A percentile compares a stretch with the other conserved stretches of the same genome.
phyloP scores from a whole-genome alignment of 2,113 vertebrate genomes.

The Phylloscopus trochilus region DNA sequence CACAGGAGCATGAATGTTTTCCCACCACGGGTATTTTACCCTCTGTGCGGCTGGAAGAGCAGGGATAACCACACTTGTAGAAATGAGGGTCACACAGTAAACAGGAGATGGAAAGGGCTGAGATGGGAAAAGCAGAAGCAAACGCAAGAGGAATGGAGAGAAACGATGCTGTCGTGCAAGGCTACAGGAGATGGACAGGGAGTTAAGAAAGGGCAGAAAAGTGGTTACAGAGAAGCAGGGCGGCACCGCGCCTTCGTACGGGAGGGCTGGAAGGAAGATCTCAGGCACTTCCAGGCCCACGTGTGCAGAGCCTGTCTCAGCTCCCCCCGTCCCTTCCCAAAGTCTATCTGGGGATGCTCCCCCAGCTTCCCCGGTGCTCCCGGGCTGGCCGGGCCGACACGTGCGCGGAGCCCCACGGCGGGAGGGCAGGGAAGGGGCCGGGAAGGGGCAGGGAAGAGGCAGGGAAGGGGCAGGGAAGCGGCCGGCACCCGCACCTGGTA shows the following conservation, averaged over 20 bases:
- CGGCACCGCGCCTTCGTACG: too few relatives aligned
- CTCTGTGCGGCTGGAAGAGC: neutral
- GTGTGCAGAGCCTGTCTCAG: too few relatives aligned
- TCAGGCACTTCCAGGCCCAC: neutral
- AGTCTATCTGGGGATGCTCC: neutral
- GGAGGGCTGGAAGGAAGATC: neutral
- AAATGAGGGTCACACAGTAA: fast-evolving
- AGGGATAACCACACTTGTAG: too few relatives aligned
- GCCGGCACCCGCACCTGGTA: neutral
- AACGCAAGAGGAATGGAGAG: neutral
- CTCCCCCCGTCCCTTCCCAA: neutral
- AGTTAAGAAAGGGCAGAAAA: neutral
- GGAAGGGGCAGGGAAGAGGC: too few relatives aligned
- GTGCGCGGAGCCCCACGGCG: neutral
- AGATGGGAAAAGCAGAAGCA: neutral
- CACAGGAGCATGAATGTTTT: fast-evolving
- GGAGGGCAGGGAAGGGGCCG: neutral
- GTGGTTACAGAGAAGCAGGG: neutral
- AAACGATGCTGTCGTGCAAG: neutral
- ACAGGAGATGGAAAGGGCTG: neutral
- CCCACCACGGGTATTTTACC: fast-evolving
- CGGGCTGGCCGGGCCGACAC: neutral
- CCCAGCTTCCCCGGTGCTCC: neutral
- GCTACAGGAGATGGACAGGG: fast-evolving
- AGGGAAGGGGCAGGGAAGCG: neutral